A percentile compares a stretch with the other conserved stretches of the same genome.
Conservation (phyloP, 1,140 invertebrate genomes). For the Helicorthomorpha holstii region DNA sequence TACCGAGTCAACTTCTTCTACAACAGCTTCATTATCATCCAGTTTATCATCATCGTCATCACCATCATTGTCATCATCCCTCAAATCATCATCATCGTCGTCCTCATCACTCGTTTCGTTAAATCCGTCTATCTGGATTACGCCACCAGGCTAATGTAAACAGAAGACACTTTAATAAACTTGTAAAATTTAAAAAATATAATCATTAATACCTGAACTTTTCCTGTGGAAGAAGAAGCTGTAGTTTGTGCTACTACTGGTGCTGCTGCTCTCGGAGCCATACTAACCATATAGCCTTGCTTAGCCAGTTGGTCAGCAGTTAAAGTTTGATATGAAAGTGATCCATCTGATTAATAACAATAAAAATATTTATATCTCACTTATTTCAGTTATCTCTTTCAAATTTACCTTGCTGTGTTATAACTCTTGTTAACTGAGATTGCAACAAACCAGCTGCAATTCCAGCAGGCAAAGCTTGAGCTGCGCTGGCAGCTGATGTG, state of each 20-base stretch:
- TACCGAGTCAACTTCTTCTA: slow-evolving; percentile 37
- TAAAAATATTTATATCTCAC: not conserved
- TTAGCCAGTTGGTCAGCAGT: slow-evolving; percentile 8
- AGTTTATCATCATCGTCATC: slow-evolving; percentile 50
- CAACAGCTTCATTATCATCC: slow-evolving; percentile 39
- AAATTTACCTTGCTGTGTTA: slow-evolving; percentile 15
- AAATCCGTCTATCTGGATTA: slow-evolving; percentile 26
- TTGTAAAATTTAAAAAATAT: not conserved
- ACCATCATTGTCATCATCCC: slow-evolving; percentile 36
- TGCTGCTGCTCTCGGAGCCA: not conserved
- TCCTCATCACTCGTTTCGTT: slow-evolving; percentile 40
- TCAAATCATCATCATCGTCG: slow-evolving; percentile 51
- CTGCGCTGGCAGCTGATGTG: slow-evolving; percentile 19
- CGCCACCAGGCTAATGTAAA: slow-evolving; percentile 10
- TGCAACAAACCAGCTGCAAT: slow-evolving; percentile 18
- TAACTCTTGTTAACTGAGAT: slow-evolving; percentile 18
- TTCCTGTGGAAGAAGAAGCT: not conserved
- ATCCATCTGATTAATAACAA: slow-evolving; percentile 6
- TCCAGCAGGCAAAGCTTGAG: slow-evolving; percentile 20
- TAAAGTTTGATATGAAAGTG: slow-evolving; percentile 4
- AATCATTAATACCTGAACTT: not conserved
- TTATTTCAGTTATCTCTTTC: not conserved
- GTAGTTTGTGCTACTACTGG: not conserved
- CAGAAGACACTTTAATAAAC: not conserved
- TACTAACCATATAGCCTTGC: slow-evolving; percentile 3